A percentile compares a stretch with the other conserved stretches of the same genome.
Evolutionary conservation across 2,888 invertebrate genomes (phyloP).

Genomic region (Morpho helenor): DNA sequence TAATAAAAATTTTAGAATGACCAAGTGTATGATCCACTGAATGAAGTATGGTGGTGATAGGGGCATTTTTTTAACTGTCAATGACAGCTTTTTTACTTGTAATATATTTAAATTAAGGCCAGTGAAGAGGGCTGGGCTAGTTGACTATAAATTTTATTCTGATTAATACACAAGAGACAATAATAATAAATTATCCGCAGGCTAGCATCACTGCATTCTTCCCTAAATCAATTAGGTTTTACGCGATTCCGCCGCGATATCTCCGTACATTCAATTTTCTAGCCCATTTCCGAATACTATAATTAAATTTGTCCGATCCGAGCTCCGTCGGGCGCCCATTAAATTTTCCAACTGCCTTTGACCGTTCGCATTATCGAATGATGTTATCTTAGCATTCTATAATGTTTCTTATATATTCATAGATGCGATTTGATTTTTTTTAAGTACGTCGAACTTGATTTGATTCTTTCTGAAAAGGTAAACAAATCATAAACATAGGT

Average conservation of each 20-base stretch:
- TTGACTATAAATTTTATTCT: neutral
- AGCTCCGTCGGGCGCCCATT: constrained; percentile 44
- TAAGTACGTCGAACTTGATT: neutral
- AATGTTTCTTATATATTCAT: neutral
- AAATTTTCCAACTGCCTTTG: constrained; percentile 44
- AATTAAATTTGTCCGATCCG: constrained; percentile 66
- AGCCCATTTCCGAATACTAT: constrained; percentile 66
- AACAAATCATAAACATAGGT: no score
- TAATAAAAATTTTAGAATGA: no score
- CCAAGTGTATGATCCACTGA: no score
- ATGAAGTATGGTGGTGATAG: no score
- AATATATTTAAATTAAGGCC: no score
- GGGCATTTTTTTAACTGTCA: no score
- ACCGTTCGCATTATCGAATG: constrained; percentile 30
- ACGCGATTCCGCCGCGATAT: constrained; percentile 39
- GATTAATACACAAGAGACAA: constrained; percentile 13
- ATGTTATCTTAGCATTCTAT: constrained; percentile 5
- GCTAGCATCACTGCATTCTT: constrained; percentile 34
- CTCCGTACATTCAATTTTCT: constrained; percentile 65
- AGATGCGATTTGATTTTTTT: neutral
- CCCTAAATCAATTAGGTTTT: constrained; percentile 51
- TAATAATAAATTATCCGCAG: constrained; percentile 25
- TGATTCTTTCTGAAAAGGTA: neutral
- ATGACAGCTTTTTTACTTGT: no score
- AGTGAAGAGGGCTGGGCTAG: no score